These are phyloP conservation scores for Melanotaenia trifasciata DNA, from an alignment of 2,797 vertebrate species.

Conservation along the genomic window DNA sequence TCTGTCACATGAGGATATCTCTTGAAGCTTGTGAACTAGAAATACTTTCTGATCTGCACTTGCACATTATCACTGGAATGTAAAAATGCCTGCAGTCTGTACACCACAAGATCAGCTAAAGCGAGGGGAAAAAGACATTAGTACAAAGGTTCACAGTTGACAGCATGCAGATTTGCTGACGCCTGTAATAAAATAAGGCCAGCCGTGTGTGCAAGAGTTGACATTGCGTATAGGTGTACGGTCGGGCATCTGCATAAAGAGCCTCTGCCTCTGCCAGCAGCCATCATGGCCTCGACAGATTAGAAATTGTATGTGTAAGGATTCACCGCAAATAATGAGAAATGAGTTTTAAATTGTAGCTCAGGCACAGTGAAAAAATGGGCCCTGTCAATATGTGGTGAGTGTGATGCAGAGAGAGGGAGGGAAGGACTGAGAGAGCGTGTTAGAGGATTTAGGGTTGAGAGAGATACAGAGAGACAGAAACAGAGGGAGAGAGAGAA, in stretches of 20 bases:
- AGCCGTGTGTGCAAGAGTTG: slow-evolving; percentile 76
- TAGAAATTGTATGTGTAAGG: slow-evolving; percentile 81
- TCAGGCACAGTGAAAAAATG: slow-evolving; percentile 73
- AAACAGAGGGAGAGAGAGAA: slow-evolving; percentile 61
- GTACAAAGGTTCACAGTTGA: slow-evolving; percentile 75
- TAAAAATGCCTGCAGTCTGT: slow-evolving; percentile 62
- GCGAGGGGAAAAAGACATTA: slow-evolving; percentile 58
- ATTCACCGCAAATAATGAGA: slow-evolving; percentile 83
- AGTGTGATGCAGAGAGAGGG: slow-evolving; percentile 56
- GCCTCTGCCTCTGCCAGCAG: slow-evolving; percentile 66
- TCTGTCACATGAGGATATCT: slow-evolving; percentile 53
- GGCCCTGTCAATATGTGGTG: slow-evolving; percentile 79
- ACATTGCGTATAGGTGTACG: slow-evolving; percentile 79
- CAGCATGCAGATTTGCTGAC: slow-evolving; percentile 79
- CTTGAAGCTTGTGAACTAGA: slow-evolving; percentile 50
- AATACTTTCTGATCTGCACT: slow-evolving; percentile 68
- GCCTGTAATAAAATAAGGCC: slow-evolving; percentile 77
- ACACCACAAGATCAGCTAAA: slow-evolving; percentile 59
- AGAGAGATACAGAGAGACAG: slow-evolving; percentile 59
- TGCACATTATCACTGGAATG: slow-evolving; percentile 69
- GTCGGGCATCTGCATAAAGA: slow-evolving; percentile 74
- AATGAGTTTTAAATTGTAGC: slow-evolving; percentile 86
- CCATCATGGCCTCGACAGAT: slow-evolving; percentile 77
- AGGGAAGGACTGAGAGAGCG: slow-evolving; percentile 29
- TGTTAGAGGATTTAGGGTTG: slow-evolving; percentile 72